Conservation (phyloP, 2,113 vertebrate genomes). For the Hymenochirus boettgeri region DNA sequence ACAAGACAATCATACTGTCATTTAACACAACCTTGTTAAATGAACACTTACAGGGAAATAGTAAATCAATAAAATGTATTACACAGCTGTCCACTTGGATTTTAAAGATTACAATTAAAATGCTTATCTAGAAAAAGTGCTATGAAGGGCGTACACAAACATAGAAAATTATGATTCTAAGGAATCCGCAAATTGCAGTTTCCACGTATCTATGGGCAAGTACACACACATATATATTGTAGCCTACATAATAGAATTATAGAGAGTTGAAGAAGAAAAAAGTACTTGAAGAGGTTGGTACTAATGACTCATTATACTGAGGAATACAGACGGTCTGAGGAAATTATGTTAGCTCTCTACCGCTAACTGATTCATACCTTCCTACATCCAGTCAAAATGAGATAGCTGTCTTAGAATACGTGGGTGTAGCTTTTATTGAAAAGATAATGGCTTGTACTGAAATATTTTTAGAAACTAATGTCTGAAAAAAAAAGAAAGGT, state of each 20-base stretch:
- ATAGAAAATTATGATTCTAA: not conserved
- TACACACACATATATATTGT: slow-evolving; percentile 23
- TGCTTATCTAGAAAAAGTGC: not conserved
- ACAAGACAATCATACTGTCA: too few species aligned
- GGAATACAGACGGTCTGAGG: slow-evolving; percentile 50
- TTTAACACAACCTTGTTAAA: too few species aligned
- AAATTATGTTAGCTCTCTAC: slow-evolving; percentile 54
- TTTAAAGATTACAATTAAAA: too few species aligned
- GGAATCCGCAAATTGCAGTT: slow-evolving; percentile 11
- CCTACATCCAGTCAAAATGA: slow-evolving; percentile 54
- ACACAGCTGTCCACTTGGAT: too few species aligned
- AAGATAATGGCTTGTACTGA: slow-evolving; percentile 44
- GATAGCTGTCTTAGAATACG: slow-evolving; percentile 48
- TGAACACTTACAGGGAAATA: too few species aligned
- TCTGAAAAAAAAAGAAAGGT: slow-evolving; percentile 36
- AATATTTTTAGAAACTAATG: slow-evolving; percentile 50
- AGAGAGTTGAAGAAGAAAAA: not conserved
- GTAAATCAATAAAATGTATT: too few species aligned
- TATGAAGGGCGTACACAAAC: not conserved
- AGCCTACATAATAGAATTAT: not conserved
- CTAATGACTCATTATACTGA: slow-evolving; percentile 60
- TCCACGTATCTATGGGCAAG: not conserved
- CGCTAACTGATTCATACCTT: slow-evolving; percentile 64
- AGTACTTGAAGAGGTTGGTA: slow-evolving; percentile 50
- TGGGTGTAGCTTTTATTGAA: slow-evolving; percentile 45